A percentile compares a stretch with the other conserved stretches of the same genome.
Evolutionary conservation across 2,888 invertebrate genomes (phyloP).

Genomic region (Aphidius colemani): DNA sequence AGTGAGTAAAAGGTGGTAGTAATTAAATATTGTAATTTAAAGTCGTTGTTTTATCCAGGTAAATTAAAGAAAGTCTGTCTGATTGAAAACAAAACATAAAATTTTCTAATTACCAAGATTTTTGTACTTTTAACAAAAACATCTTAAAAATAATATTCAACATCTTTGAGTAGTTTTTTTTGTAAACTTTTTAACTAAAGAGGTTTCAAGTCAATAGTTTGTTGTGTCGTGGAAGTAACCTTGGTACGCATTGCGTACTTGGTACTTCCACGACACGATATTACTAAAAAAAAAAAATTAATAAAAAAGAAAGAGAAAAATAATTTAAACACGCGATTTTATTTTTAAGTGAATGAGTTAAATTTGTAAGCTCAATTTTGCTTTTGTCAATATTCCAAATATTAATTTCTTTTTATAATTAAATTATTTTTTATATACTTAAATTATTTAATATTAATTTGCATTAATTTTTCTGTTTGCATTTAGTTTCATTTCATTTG

Average conservation of each 20-base stretch:
- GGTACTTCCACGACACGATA: slow-evolving; percentile 37
- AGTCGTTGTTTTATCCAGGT: slow-evolving; percentile 34
- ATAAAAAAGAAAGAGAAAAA: background rate
- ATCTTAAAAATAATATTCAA: background rate
- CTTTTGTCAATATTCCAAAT: background rate
- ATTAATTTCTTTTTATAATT: slow-evolving; percentile 15
- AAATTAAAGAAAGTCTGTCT: slow-evolving; percentile 1
- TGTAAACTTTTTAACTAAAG: slow-evolving; percentile 7
- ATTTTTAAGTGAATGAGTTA: background rate
- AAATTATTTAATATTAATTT: slow-evolving; percentile 7
- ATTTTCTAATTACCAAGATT: background rate
- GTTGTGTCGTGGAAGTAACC: slow-evolving; percentile 38
- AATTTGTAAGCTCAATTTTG: background rate
- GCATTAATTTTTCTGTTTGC: slow-evolving; percentile 1
- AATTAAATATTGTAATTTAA: slow-evolving; percentile 18
- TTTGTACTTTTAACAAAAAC: background rate
- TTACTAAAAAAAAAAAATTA: background rate
- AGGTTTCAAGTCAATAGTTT: background rate
- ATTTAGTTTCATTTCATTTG: slow-evolving; percentile 14
- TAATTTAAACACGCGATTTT: background rate
- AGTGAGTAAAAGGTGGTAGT: slow-evolving; percentile 9
- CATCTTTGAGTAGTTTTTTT: background rate
- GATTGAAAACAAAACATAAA: background rate
- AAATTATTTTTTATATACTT: background rate
- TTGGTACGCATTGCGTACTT: slow-evolving; percentile 28